Evolutionary conservation across 1,140 invertebrate species (phyloP), one percentile per base, ranked within the genome.

Genomic region (Drosophila jambulina): DNA sequence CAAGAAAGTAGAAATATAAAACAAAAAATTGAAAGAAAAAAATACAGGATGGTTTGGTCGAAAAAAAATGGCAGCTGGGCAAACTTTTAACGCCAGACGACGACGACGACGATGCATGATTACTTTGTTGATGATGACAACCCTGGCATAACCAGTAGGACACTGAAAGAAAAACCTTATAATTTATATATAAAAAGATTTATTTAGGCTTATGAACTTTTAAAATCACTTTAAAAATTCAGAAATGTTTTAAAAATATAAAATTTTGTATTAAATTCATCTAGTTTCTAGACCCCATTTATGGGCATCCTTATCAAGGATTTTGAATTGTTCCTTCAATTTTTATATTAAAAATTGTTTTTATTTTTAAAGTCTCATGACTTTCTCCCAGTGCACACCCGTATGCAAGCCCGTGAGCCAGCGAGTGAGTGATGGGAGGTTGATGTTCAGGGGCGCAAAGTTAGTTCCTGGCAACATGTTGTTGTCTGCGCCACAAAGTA

Each of bases 51-150:
- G 75, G 27, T 65, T 70, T 13, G 21, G 27, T 32, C 43, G 32
- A 25, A 67, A 60, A 63, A 83, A 67, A 58, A 51, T 59, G 67
- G 64, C 84, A 80, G 84, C 78, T 87, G 84, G 68, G 80, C 64
- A 84, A 87, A 80, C 60, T 76, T 88, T 87, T 81, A 65, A 64
- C 54, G 70, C 65, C 46, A 63, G 61, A 45, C 64, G 61, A 56
- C 53, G 61, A 48, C 63, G 59, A 53, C 49, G 53, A 62, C 49
- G 64, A 88, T 79, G 77, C 75, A 88, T 88, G 84, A 88, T 88
- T 88, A 88, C 84, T 84, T 88, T 88, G 84, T 88, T 88, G 85
- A 88, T 90, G 84, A 87, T 88, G 84, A 84, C 85, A 88, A 88
- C 85, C 85, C 80, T 83, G 59, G 54, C 69, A 43, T 34, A 42